Percentiles rank a stretch among this genome's conserved stretches.
These are phyloP conservation scores for Triplophysa rosa DNA, from an alignment of 2,113 vertebrate genomes.

Conservation along the genomic window DNA sequence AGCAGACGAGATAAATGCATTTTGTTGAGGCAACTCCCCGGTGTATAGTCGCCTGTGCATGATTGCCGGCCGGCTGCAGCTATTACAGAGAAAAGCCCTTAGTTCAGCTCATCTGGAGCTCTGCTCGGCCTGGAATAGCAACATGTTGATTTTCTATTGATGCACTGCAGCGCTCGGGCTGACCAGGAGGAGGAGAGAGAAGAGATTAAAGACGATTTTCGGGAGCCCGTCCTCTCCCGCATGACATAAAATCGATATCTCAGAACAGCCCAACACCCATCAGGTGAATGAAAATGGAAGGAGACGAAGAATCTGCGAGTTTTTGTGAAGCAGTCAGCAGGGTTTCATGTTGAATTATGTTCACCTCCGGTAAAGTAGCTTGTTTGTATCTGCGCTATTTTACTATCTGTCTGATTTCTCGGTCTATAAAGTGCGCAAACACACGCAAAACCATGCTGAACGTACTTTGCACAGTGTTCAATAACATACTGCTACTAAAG, in stretches of 20 bases:
- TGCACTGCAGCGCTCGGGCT: slow-evolving; percentile 5
- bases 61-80: slow-evolving; percentile 4
- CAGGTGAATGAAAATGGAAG: slow-evolving; percentile 42
- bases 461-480: background rate
- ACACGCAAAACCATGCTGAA: background rate
- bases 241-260: slow-evolving; percentile 49
- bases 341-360: slow-evolving; percentile 32
- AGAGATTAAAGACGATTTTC: slow-evolving; percentile 36
- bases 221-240: slow-evolving; percentile 28
- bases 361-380: background rate
- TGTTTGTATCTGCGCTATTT: background rate
- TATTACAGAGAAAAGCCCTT: slow-evolving; percentile 40
- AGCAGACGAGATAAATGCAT: slow-evolving; percentile 29
- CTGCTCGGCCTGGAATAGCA: slow-evolving; percentile 15
- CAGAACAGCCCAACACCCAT: slow-evolving; percentile 30
- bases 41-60: background rate
- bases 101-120: slow-evolving; percentile 27
- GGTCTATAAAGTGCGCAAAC: background rate
- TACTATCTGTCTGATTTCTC: background rate
- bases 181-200: slow-evolving; percentile 30
- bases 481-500: too few species aligned
- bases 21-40: slow-evolving; percentile 24
- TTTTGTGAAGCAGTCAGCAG: slow-evolving; percentile 35
- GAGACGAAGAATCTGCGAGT: background rate
- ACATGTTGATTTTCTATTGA: slow-evolving; percentile 47